Conservation (phyloP, 2,888 invertebrate species). For the Pachliopta kotzebuea region DNA sequence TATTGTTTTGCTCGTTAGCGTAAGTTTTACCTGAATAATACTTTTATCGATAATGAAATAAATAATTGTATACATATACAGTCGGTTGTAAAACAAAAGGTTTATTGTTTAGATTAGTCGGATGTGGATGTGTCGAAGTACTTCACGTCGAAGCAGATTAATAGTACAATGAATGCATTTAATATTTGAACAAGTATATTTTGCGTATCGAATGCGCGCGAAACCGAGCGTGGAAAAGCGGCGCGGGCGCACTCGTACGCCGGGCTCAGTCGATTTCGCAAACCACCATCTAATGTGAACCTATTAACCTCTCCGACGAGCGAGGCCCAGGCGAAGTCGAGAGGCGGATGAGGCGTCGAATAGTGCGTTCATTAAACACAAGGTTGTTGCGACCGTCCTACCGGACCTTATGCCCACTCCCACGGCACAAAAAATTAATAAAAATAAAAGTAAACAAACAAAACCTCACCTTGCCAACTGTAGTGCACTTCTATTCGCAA, state of each 20-base stretch:
- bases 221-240: constrained; percentile 67
- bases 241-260: constrained; percentile 52
- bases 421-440: constrained; percentile 46
- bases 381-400: constrained; percentile 68
- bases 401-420: constrained; percentile 44
- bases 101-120: constrained; percentile 4
- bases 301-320: constrained; percentile 77
- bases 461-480: constrained; percentile 76
- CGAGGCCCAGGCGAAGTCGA: constrained; percentile 77
- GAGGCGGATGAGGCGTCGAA: constrained; percentile 73
- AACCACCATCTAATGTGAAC: constrained; percentile 80
- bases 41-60: neutral
- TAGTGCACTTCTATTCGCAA: constrained; percentile 77
- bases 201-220: constrained; percentile 61
- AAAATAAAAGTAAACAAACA: constrained; percentile 59
- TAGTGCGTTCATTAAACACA: constrained; percentile 76
- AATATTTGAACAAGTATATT: constrained; percentile 31
- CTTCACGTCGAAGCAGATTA: constrained; percentile 12
- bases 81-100: constrained; percentile 5
- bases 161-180: constrained; percentile 22
- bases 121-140: constrained; percentile 4
- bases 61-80: neutral
- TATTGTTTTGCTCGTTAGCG: constrained; percentile 1
- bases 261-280: constrained; percentile 71
- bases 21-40: neutral